Base-by-base conservation (phyloP, 2,797 vertebrate species). In the Alectoris magna region DNA sequence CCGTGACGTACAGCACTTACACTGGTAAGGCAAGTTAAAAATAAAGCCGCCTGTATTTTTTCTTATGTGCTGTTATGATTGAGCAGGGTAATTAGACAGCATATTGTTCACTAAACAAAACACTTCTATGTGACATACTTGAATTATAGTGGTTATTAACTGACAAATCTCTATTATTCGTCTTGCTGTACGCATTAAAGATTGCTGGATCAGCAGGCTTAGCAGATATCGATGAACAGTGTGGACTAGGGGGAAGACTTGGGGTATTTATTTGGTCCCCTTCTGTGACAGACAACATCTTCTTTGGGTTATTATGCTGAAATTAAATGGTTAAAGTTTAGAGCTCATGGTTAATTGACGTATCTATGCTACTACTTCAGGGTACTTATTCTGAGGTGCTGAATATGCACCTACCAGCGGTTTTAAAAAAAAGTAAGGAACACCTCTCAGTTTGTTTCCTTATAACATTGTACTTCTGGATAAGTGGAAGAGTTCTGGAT, bases 81-180 rank as follows among this genome's bases (percentile, higher is more conserved):
- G 98, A 99, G 97, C 98, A 97, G 98, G 96, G 98, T 98, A 98
- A 98, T 99, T 98, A 99, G 98, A 98, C 97, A 97, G 98, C 98
- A 98, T 98, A 98, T 98, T 99, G 98, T 99, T 99, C 98, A 98
- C 98, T 98, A 98, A 98, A 98, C 98, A 98, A 98, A 98, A 98
- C 97, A 97, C 97, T 98, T 97, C 98, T 97, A 97, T 91, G 97
- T 98, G 98, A 98, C 98, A 98, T 98, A 98, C 96, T 97, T 99
- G 98, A 99, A 98, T 99, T 98, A 99, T 99, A 97, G 97, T 97
- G 97, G 98, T 98, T 98, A 99, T 99, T 99, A 99, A 98, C 97
- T 91, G 97, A 97, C 98, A 98, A 98, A 99, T 98, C 98, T 98
- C 97, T 96, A 98, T 98, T 98, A 98, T 98, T 98, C 98, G 98